Base-by-base conservation (phyloP, 2,888 invertebrate species). In the Conistra vaccinii region DNA sequence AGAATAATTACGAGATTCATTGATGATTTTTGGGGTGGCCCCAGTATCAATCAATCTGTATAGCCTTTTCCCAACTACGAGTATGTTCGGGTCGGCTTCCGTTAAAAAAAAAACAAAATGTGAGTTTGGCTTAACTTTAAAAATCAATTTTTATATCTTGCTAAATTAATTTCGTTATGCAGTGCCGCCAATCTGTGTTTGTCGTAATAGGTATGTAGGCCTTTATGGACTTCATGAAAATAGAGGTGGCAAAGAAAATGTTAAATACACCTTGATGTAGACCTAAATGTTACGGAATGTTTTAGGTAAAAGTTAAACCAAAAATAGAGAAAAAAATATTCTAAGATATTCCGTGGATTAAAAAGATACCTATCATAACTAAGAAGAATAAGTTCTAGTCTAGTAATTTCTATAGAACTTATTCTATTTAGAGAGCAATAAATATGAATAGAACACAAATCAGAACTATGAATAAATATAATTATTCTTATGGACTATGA, bases 391-490 rank as follows among this genome's bases (percentile, higher is more conserved):
- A 60, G 4, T 78, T 60, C 17, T 7, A 35, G 58, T 67, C 58
- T 32, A 67, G 51, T 58, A 5, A 20, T 58, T 66, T 51, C 14
- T 23, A 3, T 45, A 17, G 20, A 57, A 29, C n/a, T 14, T 26
- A 65, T 45, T 69, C 5, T 35, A 26, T 48, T 35, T 17, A 3
- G 20, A 23, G 17, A 76, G 14, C 39, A 48, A n/a, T 62, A n/a
- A 39, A 74, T 76, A 29, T 76, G 14, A 57, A 62, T n/a, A 10
- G 23, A 45, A 35, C 12, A 74, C 12, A 61, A 73, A 45, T 62
- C 53, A 73, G 51, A 61, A 23, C 32, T 45, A 51, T 58, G 17
- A 48, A 58, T 76, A 76, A 14, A 58, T 17, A 48, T 29, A n/a
- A 42, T 26, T 4, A 51, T 14, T n/a, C 14, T 67, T 10, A 35